Base-by-base conservation (phyloP, 1,140 invertebrate species). In the Drosophila kepulauana region DNA sequence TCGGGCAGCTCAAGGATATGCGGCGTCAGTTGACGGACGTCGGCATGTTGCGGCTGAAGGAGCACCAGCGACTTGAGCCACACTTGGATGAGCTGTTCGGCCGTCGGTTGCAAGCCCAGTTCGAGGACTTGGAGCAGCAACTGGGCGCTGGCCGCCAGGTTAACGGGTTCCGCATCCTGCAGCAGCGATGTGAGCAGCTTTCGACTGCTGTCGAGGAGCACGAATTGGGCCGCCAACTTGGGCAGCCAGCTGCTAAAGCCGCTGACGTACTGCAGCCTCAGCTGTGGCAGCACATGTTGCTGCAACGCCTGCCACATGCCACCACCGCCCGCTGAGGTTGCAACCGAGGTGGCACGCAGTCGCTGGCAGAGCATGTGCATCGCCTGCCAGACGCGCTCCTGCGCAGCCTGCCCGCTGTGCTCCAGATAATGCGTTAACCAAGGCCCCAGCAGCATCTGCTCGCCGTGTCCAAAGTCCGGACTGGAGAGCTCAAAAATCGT, bases 51-150 rank as follows among this genome's bases (percentile, higher is more conserved):
- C 2, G 91, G 72, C 5, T 68, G 81, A 5, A 92, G 54, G 3
- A 91, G 68, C 1, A 92, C 88, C 16, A 92, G 8, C 1, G 91
- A 92, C 48, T 82, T 91, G 0, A 92, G 58, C 92, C 92, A 92
- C 1, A 92, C 76, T 46, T 91, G 84, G 0, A 92, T 70, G 5
- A 92, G 66, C 0, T 78, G 62, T 2, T 75, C 41, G 57, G 43
- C 30, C 7, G 71, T 8, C 3, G 56, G 49, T 28, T 41, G 52
- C 10, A 54, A 28, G n/a, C 35, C 48, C 10, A 58, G 16, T 16
- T 68, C 56, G 2, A 92, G 52, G 3, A 92, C 69, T 16, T 81
- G 59, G 0, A 82, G 58, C 28, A 93, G 13, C 62, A 92, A 66
- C 45, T 92, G 81, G 0, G 86, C 80, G 5, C 80, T 78, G 8